Conservation (phyloP, 2,113 vertebrate genomes). For the Xyliphius kryptos region DNA sequence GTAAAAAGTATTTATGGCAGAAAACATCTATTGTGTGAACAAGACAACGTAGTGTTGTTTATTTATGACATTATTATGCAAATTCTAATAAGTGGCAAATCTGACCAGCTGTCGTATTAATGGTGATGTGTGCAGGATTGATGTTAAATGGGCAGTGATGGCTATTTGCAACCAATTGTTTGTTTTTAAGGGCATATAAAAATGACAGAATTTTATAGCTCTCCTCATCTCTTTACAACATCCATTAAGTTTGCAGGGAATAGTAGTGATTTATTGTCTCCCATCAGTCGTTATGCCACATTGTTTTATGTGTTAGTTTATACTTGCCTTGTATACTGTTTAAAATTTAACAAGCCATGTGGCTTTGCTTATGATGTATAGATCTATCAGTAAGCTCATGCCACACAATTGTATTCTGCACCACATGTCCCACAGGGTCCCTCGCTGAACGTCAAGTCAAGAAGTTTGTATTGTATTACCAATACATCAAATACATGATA, state of each 20-base stretch:
- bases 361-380: no score
- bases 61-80: no score
- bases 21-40: no score
- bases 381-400: no score
- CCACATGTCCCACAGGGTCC: no score
- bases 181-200: conserved; percentile 58
- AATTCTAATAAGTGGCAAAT: no score
- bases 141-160: conserved; percentile 46
- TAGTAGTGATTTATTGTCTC: conserved; percentile 46
- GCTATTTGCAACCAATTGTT: conserved; percentile 52
- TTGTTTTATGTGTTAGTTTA: conserved; percentile 51
- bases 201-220: conserved; percentile 60
- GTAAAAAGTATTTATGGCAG: no score
- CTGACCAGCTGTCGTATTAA: conserved; percentile 39
- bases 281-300: conserved; percentile 38
- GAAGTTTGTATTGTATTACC: no score
- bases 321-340: conserved; percentile 47
- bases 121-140: conserved; percentile 44
- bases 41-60: no score
- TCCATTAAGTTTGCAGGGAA: conserved; percentile 46
- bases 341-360: conserved; percentile 55
- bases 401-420: no score
- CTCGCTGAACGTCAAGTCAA: no score
- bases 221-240: conserved; percentile 56
- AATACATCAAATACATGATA: conserved; percentile 3